phyloP scores from a whole-genome alignment of 2,888 invertebrate species.

The Athripsodes cinereus region DNA sequence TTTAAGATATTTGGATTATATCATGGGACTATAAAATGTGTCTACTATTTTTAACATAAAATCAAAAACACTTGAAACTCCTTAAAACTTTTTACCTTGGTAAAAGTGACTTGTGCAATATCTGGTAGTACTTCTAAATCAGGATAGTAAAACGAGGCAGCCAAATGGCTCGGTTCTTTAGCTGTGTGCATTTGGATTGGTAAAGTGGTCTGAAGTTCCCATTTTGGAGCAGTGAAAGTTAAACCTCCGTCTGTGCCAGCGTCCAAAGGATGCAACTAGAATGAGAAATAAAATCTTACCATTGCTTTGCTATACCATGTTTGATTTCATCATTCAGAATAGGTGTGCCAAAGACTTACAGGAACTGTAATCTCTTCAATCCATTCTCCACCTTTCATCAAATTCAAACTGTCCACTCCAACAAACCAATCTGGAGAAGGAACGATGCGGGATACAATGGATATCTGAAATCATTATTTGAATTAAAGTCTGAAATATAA shows the following conservation, averaged over 20 bases:
- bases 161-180: slow-evolving; percentile 76
- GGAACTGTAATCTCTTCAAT: slow-evolving; percentile 49
- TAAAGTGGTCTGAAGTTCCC: slow-evolving; percentile 81
- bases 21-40: too few species aligned
- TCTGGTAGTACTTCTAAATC: slow-evolving; percentile 73
- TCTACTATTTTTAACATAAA: too few species aligned
- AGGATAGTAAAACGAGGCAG: slow-evolving; percentile 88
- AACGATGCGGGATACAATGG: slow-evolving; percentile 51
- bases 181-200: slow-evolving; percentile 77
- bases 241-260: slow-evolving; percentile 90
- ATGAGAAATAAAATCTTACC: background rate
- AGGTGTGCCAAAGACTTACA: slow-evolving; percentile 38
- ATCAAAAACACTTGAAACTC: too few species aligned
- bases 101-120: slow-evolving; percentile 78
- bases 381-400: slow-evolving; percentile 55
- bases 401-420: slow-evolving; percentile 54
- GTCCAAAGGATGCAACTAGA: slow-evolving; percentile 58
- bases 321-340: too few species aligned
- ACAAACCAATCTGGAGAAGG: slow-evolving; percentile 66
- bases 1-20: too few species aligned
- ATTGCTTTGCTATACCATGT: too few species aligned
- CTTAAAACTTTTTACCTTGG: too few species aligned
- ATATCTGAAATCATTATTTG: slow-evolving; percentile 56
- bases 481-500: too few species aligned
- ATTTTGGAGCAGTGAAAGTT: slow-evolving; percentile 89